A percentile compares a stretch with the other conserved stretches of the same genome.
Evolutionary conservation across 2,888 invertebrate species (phyloP).

Genomic region (Elaeidobius kamerunicus): DNA sequence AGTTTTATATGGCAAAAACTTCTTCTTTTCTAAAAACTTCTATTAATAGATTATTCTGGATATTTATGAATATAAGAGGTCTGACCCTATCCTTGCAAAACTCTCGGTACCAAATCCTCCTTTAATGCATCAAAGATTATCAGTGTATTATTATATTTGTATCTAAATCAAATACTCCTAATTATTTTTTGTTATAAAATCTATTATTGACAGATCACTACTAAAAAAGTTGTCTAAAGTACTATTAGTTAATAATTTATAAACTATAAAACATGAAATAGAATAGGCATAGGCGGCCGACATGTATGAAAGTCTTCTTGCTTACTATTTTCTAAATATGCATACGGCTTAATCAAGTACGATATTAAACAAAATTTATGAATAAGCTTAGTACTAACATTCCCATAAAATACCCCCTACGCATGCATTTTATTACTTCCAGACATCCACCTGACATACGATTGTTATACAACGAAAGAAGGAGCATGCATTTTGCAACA

Average conservation of each 20-base stretch:
- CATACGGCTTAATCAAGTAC: constrained; percentile 6
- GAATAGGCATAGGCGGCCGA: background rate
- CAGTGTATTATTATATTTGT: background rate
- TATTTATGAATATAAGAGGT: too few relatives aligned
- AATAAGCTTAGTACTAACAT: constrained; percentile 6
- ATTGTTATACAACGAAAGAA: constrained; percentile 7
- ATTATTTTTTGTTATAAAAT: too few relatives aligned
- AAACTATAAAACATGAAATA: background rate
- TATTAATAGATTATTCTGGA: too few relatives aligned
- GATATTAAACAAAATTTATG: constrained; percentile 6
- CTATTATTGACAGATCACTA: too few relatives aligned
- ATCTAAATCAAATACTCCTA: too few relatives aligned
- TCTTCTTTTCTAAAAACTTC: too few relatives aligned
- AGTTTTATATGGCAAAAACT: too few relatives aligned
- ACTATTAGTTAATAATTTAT: background rate
- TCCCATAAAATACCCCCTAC: constrained; percentile 6
- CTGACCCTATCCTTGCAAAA: too few relatives aligned
- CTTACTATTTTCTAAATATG: background rate
- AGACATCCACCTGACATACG: constrained; percentile 14
- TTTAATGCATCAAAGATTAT: background rate
- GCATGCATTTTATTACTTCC: constrained; percentile 12
- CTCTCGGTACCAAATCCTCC: too few relatives aligned
- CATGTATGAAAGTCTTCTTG: background rate
- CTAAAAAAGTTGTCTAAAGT: too few relatives aligned
- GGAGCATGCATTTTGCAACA: constrained; percentile 12